Conservation (phyloP, 2,797 vertebrate genomes). For the Hylomyscus alleni region DNA sequence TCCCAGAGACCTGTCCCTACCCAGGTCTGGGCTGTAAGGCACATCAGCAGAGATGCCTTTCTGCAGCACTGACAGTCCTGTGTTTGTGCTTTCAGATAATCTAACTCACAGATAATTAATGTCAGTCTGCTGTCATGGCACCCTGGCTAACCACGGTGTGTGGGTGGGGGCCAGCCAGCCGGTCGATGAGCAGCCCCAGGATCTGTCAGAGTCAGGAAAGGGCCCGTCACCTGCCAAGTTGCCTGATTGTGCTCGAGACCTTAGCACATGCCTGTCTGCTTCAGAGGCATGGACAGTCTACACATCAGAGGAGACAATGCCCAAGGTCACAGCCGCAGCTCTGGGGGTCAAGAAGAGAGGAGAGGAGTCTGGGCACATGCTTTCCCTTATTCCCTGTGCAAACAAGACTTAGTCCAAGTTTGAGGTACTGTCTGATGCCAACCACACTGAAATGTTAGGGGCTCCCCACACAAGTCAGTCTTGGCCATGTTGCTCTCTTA, state of each 20-base stretch:
- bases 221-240: conserved; percentile 72
- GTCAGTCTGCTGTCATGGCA: conserved; percentile 85
- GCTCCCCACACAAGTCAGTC: not conserved
- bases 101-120: conserved; percentile 87
- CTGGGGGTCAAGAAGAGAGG: not conserved
- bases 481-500: not conserved
- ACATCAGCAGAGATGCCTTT: not conserved
- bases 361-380: not conserved
- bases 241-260: not conserved
- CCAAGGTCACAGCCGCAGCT: conserved; percentile 7
- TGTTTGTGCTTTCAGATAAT: conserved; percentile 81
- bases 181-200: conserved; percentile 87
- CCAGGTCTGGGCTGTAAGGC: not conserved
- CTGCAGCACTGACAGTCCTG: conserved; percentile 63
- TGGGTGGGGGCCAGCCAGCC: conserved; percentile 38
- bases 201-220: conserved; percentile 87
- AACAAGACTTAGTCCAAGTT: not conserved
- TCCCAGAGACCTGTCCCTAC: not conserved
- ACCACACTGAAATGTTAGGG: too few relatives aligned
- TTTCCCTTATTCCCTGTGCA: not conserved
- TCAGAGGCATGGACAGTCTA: not conserved
- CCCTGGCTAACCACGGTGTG: conserved; percentile 80
- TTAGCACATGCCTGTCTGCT: conserved; percentile 44
- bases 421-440: not conserved
- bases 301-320: fast-evolving